These are phyloP conservation scores for Aramus guarauna DNA, from an alignment of 2,113 vertebrate genomes.

Conservation along the genomic window DNA sequence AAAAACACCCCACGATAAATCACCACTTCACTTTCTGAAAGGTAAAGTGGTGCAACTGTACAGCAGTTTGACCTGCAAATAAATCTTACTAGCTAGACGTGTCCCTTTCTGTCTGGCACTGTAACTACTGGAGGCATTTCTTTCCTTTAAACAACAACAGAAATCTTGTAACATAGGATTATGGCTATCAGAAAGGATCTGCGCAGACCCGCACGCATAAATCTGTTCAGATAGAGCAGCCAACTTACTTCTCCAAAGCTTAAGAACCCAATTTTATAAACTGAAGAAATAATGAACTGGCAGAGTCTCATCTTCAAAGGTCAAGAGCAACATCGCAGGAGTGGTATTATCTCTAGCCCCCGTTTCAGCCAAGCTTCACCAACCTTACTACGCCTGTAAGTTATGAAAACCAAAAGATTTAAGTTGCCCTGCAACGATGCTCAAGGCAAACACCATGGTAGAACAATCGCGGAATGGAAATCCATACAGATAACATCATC, in stretches of 20 bases:
- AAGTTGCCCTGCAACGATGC: neutral
- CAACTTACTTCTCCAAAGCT: neutral
- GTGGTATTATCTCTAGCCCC: neutral
- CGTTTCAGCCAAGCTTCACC: neutral
- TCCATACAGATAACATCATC: neutral
- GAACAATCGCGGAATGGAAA: accelerated
- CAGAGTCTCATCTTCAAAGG: neutral
- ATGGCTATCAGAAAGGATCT: neutral
- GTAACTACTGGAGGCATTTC: neutral
- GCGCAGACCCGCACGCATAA: neutral
- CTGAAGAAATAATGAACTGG: neutral
- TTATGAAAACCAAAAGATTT: too few relatives aligned
- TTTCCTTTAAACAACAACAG: neutral
- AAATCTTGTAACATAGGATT: neutral
- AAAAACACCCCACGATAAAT: conserved; percentile 8
- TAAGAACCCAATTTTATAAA: neutral
- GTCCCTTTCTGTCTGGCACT: neutral
- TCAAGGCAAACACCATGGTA: accelerated
- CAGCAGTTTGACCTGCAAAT: conserved; percentile 21
- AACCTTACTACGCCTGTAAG: neutral
- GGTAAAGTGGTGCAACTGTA: neutral
- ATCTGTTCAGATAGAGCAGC: neutral
- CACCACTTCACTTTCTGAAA: neutral
- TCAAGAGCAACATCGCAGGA: neutral
- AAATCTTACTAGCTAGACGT: neutral